Conservation (phyloP, 2,888 invertebrate species). For the Epicampocera succincta region DNA sequence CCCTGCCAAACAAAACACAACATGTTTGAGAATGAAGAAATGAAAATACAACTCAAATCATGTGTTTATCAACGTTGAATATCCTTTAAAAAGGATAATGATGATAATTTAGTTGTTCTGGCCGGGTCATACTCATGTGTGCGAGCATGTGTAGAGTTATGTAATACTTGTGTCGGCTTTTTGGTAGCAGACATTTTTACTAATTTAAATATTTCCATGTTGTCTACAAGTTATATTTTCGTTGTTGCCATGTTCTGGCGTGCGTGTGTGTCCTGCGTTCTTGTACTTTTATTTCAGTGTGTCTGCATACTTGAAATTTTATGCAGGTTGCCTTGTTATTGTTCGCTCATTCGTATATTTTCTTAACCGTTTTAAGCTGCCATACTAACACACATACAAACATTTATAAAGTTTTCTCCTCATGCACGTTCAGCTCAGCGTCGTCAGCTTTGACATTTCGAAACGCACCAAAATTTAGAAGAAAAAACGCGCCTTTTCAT, state of each 20-base stretch:
- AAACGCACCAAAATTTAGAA: no score
- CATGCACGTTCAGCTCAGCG: no score
- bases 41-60: constrained; percentile 1
- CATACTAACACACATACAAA: no score
- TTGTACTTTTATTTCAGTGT: background rate
- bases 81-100: constrained; percentile 42
- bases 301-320: no score
- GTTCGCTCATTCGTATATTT: no score
- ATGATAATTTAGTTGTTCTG: constrained; percentile 6
- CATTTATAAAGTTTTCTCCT: no score
- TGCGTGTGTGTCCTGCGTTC: background rate
- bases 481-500: no score
- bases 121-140: background rate
- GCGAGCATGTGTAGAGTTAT: background rate
- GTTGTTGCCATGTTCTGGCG: background rate
- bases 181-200: constrained; percentile 21
- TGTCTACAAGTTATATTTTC: background rate
- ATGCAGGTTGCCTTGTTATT: no score
- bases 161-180: constrained; percentile 13
- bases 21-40: constrained; percentile 21
- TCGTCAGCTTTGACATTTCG: no score
- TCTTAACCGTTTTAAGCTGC: no score
- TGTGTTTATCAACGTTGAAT: constrained; percentile 42
- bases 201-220: constrained; percentile 55
- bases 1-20: constrained; percentile 65